A percentile compares a stretch with the other conserved stretches of the same genome.
Conservation (phyloP, 1,140 invertebrate species). For the Neuroterus valhalla region DNA sequence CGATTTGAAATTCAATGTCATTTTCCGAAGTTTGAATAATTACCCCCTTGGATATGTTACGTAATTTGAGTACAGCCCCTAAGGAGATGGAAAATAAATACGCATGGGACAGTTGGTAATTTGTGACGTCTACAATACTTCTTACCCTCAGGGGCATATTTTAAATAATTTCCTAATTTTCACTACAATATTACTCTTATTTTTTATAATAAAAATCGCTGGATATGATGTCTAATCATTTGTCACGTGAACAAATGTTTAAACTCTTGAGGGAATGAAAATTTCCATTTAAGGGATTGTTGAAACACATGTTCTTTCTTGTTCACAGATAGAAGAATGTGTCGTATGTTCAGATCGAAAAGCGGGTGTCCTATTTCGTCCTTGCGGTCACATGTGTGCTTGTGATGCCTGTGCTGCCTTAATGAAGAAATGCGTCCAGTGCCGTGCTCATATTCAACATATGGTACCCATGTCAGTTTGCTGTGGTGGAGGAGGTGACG, state of each 20-base stretch:
- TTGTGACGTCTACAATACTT: no score
- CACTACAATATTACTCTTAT: no score
- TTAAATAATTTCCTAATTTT: no score
- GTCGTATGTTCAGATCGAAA: slow-evolving; percentile 96
- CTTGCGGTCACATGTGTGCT: slow-evolving; percentile 96
- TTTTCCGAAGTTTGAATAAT: no score
- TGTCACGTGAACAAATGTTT: neutral
- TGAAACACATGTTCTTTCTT: slow-evolving; percentile 32
- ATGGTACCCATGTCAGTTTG: slow-evolving; percentile 84
- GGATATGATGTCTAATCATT: no score
- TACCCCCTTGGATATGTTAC: no score
- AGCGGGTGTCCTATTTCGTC: slow-evolving; percentile 92
- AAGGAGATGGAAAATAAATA: no score
- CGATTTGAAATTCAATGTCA: no score
- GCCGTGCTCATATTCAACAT: slow-evolving; percentile 90
- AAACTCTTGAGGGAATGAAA: neutral
- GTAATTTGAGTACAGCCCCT: no score
- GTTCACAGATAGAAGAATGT: slow-evolving; percentile 93
- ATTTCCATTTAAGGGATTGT: slow-evolving; percentile 4
- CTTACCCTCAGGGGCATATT: no score
- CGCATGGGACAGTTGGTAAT: no score
- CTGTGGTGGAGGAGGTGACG: slow-evolving; percentile 76
- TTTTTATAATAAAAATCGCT: no score
- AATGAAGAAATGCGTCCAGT: slow-evolving; percentile 98
- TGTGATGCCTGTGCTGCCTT: slow-evolving; percentile 93